Conservation (phyloP, 1,140 invertebrate genomes). For the Pectinophora gossypiella region DNA sequence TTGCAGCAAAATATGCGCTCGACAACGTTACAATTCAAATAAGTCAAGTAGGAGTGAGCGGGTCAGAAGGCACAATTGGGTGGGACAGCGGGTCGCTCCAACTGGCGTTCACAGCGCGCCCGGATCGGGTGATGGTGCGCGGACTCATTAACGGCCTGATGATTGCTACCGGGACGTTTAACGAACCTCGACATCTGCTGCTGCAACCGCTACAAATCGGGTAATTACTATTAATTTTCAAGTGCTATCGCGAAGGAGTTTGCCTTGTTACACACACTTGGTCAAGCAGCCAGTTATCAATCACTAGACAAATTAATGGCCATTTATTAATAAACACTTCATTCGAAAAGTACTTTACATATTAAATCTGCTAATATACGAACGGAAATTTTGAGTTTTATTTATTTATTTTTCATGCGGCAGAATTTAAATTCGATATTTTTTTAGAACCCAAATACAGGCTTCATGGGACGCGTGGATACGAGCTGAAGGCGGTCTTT, state of each 20-base stretch:
- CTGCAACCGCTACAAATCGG: constrained; percentile 24
- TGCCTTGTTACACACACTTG: no score
- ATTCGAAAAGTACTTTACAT: no score
- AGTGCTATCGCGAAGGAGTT: no score
- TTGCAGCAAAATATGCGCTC: constrained; percentile 23
- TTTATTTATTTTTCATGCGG: no score
- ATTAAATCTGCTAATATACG: no score
- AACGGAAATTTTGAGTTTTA: no score
- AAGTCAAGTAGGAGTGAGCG: constrained; percentile 32
- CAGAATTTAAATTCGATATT: neutral
- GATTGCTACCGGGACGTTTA: constrained; percentile 21
- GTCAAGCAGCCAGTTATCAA: no score
- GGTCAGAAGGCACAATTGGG: constrained; percentile 26
- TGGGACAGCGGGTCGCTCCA: constrained; percentile 29
- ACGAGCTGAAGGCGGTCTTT: constrained; percentile 20
- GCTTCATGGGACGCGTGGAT: constrained; percentile 53
- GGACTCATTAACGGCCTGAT: constrained; percentile 25
- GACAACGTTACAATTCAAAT: constrained; percentile 38
- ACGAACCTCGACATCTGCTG: constrained; percentile 25
- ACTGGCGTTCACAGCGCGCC: constrained; percentile 19
- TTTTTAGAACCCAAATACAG: constrained; percentile 22
- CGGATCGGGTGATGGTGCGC: constrained; percentile 28
- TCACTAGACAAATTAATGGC: no score
- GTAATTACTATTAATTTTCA: no score
- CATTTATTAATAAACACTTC: no score